Conservation (phyloP, 1,140 invertebrate species). For the Proctacanthus coquilletti region DNA sequence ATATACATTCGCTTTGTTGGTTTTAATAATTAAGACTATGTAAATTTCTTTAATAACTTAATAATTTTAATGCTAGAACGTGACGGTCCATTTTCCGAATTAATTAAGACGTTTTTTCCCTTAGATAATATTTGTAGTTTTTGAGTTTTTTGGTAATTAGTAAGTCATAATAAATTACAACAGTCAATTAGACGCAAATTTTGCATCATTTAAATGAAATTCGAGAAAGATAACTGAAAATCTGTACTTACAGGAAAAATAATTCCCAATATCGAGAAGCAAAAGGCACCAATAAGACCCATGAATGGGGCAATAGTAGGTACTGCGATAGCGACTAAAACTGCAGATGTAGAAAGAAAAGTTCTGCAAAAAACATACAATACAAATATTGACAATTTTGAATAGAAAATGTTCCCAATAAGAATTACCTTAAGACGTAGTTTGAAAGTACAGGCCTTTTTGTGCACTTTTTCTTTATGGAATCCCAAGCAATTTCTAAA, state of each 20-base stretch:
- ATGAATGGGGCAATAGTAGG: slow-evolving; percentile 84
- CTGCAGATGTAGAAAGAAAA: slow-evolving; percentile 43
- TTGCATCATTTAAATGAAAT: slow-evolving; percentile 19
- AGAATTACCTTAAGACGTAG: slow-evolving; percentile 51
- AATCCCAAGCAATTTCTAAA: slow-evolving; percentile 61
- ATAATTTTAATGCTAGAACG: no score
- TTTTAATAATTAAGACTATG: no score
- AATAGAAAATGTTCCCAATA: not conserved
- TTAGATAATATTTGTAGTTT: no score
- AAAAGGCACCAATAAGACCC: slow-evolving; percentile 84
- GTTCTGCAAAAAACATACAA: slow-evolving; percentile 20
- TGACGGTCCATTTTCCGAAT: no score
- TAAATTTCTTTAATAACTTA: no score
- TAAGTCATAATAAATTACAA: no score
- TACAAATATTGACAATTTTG: not conserved
- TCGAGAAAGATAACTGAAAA: not conserved
- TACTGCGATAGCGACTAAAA: slow-evolving; percentile 67
- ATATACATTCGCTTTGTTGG: no score
- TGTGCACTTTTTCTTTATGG: slow-evolving; percentile 50
- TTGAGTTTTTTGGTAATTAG: no score
- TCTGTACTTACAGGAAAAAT: slow-evolving; percentile 54
- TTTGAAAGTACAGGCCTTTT: slow-evolving; percentile 55
- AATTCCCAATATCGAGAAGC: slow-evolving; percentile 83
- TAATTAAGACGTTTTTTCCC: no score
- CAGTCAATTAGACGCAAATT: no score